Base-by-base conservation (phyloP, 2,888 invertebrate genomes). In the Serripes groenlandicus region DNA sequence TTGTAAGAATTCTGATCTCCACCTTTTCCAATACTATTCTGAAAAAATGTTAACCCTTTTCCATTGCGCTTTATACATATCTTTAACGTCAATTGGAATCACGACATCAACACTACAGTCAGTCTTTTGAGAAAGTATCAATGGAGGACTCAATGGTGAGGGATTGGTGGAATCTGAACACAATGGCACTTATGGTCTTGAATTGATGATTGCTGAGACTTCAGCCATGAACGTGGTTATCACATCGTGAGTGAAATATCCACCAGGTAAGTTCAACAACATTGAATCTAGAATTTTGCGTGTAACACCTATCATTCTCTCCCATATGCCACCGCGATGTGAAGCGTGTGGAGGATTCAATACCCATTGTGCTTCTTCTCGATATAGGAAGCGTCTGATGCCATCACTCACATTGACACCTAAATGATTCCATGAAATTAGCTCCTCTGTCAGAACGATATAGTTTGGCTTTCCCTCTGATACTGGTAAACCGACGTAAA, bases 321-420 rank as follows among this genome's bases (percentile, higher is more conserved):
- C 80, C 83, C 83, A 83, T 3, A 60, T 76, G 18, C 80, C 83
- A 18, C 83, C 83, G 49, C 75, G 49, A 70, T 83, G 83, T 21
- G 71, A 71, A 18, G 84, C 78, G 64, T 64, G 66, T 32, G 87
- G 87, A n/a, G 85, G 74, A 52, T 87, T 87, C 52, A 87, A 83
- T 1, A 58, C 66, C 85, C 85, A 85, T 15, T 23, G 26, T 21
- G 74, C 69, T 1, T 62, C 49, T 18, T 70, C 23, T 52, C 77
- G 26, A 15, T 30, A 21, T 7, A 81, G 72, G 42, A 54, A 72
- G 34, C 66, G 32, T 7, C 71, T 35, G 4, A 83, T 18, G 23
- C 34, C 32, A 15, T 75, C 69, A 75, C 78, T 75, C 18, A 78
- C 75, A 42, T 64, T 71, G 1, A 72, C 34, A 1, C 68, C 66